These are phyloP conservation scores for Patella depressa DNA, from an alignment of 2,888 invertebrate genomes.

Conservation along the genomic window DNA sequence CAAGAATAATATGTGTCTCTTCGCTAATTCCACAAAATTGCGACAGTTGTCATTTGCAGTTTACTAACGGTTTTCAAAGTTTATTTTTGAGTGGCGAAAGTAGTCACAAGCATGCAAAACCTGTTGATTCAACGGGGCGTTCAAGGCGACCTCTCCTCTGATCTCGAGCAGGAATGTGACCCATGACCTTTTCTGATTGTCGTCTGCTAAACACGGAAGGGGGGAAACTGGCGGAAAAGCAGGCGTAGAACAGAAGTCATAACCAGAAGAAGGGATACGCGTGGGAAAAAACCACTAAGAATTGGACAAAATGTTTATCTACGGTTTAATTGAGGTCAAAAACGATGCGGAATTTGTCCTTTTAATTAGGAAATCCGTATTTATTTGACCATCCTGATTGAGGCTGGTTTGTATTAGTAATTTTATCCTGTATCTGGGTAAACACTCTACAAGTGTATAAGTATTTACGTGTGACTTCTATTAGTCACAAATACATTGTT, in stretches of 20 bases:
- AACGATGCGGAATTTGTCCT: background rate
- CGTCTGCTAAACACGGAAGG: constrained; percentile 7
- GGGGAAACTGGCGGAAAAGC: background rate
- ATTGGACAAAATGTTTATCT: background rate
- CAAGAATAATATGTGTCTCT: background rate
- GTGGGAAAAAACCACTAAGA: background rate
- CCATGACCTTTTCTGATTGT: constrained; percentile 3
- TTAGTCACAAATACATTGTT: too few species aligned
- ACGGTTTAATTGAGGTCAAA: background rate
- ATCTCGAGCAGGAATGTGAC: constrained; percentile 10
- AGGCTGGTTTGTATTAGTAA: too few species aligned
- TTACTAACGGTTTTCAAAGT: background rate
- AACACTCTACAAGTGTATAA: too few species aligned
- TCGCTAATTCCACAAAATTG: background rate
- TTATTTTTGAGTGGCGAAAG: background rate
- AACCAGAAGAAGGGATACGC: background rate
- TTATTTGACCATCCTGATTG: too few species aligned
- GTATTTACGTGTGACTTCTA: too few species aligned
- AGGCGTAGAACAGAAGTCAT: constrained; percentile 2
- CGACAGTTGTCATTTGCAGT: background rate
- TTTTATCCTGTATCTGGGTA: too few species aligned
- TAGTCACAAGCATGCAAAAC: constrained; percentile 4
- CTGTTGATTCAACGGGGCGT: constrained; percentile 3
- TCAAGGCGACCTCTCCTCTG: constrained; percentile 4
- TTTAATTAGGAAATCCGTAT: too few species aligned